Evolutionary conservation across 1,140 invertebrate species (phyloP), one percentile per base, ranked within the genome.

Genomic region (Hestina assimilis): DNA sequence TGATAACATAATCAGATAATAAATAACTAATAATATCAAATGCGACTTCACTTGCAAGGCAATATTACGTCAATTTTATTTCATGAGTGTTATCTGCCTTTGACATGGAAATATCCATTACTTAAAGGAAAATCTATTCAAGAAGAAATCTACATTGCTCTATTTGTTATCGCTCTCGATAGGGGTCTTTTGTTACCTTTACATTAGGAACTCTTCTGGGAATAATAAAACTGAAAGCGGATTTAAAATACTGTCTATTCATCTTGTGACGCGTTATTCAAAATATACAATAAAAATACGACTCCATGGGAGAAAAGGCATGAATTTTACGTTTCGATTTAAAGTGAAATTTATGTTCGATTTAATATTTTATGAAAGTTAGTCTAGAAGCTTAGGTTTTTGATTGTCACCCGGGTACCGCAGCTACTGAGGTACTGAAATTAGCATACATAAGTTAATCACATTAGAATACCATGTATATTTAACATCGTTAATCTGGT

Each of bases 131-230:
- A 52, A 52, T 38, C n/a, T 19, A 40, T 29, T 26, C 17, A 28
- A 41, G 11, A n/a, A 52, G 38, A 52, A 52, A 40, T 29, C 17
- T 52, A 42, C 48, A 11, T 41, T 31, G 17, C 35, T 29, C 15
- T 41, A 42, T 14, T 42, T 21, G 24, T 52, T 20, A 41, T 51
- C 21, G 23, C n/a, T 51, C n/a, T 11, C 23, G 5, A 4, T 15
- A 28, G 24, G 28, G 9, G 15, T 41, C 23, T 19, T 41, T 52
- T 29, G 35, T 52, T 42, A 12, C 17, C 24, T 24, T 4, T 28
- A 45, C 24, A 45, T 28, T 15, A 23, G 21, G 41, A 4, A 20
- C 20, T 4, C 11, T 12, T 15, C 11, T 35, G 19, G 41, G 14
- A 45, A 17, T 15, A 19, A 28, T 45, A 29, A 28, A 28, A 28